Conservation (phyloP, 2,888 invertebrate genomes). For the Pseudococcus jackbeardsleyi region DNA sequence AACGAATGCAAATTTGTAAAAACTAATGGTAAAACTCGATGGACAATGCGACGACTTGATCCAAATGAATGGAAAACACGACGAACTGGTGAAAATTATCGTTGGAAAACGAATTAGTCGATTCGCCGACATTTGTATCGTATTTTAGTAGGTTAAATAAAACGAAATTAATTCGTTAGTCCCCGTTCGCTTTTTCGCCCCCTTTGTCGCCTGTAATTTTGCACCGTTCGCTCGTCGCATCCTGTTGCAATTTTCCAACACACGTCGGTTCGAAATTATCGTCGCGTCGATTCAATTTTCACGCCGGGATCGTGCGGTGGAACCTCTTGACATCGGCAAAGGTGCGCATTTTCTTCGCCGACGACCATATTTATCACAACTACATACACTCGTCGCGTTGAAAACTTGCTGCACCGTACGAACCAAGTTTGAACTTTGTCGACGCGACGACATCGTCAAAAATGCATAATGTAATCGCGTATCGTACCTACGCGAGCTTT, state of each 20-base stretch:
- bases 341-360: neutral
- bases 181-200: neutral
- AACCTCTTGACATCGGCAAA: neutral
- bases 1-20: neutral
- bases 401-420: neutral
- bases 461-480: constrained; percentile 22
- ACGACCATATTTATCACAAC: neutral
- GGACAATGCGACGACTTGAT: neutral
- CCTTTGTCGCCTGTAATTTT: neutral
- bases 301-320: neutral
- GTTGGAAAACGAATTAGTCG: constrained; percentile 15
- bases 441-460: neutral
- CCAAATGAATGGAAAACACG: neutral
- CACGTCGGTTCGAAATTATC: neutral
- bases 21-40: neutral
- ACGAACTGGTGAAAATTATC: neutral
- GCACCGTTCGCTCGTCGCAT: neutral
- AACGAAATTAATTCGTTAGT: constrained; percentile 10
- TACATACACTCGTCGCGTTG: neutral
- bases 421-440: constrained; percentile 3
- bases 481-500: neutral
- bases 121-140: constrained; percentile 18
- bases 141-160: neutral
- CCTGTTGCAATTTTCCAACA: neutral
- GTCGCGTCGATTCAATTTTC: neutral